Percentiles rank a stretch among this genome's conserved stretches.
Evolutionary conservation across 2,888 invertebrate species (phyloP).

Genomic region (Parelbella ahira): DNA sequence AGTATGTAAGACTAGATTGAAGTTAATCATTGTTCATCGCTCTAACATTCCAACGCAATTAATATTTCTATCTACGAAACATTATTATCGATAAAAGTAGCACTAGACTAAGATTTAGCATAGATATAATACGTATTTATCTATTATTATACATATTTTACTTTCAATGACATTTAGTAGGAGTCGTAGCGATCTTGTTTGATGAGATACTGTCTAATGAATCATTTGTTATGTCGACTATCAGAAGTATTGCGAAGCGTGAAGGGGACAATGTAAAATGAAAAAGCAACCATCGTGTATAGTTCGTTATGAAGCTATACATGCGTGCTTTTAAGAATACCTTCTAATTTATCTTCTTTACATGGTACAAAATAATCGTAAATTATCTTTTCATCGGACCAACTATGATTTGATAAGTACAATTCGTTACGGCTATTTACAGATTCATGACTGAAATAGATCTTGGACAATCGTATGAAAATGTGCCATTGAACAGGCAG

Average conservation of each 20-base stretch:
- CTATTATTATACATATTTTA: too few species aligned
- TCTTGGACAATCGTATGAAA: conserved; percentile 35
- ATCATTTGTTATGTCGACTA: too few species aligned
- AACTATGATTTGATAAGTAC: conserved; percentile 14
- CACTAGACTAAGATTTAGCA: not conserved
- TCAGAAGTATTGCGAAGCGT: too few species aligned
- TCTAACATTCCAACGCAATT: conserved; percentile 37
- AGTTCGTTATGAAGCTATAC: too few species aligned
- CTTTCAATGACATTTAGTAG: too few species aligned
- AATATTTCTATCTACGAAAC: conserved; percentile 27
- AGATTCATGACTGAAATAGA: conserved; percentile 35
- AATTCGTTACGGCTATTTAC: conserved; percentile 28
- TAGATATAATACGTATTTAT: too few species aligned
- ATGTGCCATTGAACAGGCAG: conserved; percentile 72
- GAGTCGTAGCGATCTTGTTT: too few species aligned
- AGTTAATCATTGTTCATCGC: conserved; percentile 66
- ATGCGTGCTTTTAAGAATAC: not conserved
- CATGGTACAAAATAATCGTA: conserved; percentile 69
- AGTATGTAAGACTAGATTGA: conserved; percentile 65
- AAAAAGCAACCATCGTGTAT: too few species aligned
- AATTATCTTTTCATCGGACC: conserved; percentile 11
- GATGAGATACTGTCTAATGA: too few species aligned
- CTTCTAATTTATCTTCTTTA: conserved; percentile 30
- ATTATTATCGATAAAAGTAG: not conserved
- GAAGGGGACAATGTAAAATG: too few species aligned